These are phyloP conservation scores for Diachasmimorpha longicaudata DNA, from an alignment of 1,140 invertebrate genomes.

Conservation along the genomic window DNA sequence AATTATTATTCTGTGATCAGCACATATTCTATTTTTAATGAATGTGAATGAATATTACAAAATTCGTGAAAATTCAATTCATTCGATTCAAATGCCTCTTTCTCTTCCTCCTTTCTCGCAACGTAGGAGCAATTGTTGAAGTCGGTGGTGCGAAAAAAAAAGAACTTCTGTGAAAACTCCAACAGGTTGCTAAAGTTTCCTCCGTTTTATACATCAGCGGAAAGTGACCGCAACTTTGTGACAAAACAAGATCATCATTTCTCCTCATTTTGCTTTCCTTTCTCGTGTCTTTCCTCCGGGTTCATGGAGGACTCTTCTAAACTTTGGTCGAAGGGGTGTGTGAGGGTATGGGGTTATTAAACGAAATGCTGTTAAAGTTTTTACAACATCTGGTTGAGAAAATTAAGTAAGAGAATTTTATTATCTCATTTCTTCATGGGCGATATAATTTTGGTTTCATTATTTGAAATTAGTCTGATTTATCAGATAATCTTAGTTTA, in stretches of 20 bases:
- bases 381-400: not conserved
- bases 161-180: not conserved
- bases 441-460: too few relatives aligned
- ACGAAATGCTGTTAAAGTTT: not conserved
- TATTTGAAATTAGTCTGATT: not conserved
- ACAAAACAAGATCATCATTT: conserved; percentile 21
- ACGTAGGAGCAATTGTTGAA: not conserved
- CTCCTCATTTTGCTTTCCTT: not conserved
- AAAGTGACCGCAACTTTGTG: conserved; percentile 29
- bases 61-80: too few relatives aligned
- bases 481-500: not conserved
- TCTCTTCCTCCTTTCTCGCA: too few relatives aligned
- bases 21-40: too few relatives aligned
- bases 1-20: too few relatives aligned
- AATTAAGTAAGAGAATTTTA: not conserved
- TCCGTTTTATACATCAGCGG: not conserved
- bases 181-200: conserved; percentile 17
- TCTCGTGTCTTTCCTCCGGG: too few relatives aligned
- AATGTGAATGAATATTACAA: too few relatives aligned
- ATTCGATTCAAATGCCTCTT: too few relatives aligned
- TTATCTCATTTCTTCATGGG: not conserved
- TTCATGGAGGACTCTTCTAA: not conserved
- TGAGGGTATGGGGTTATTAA: not conserved
- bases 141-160: conserved; percentile 4
- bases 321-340: not conserved